phyloP scores from a whole-genome alignment of 2,888 invertebrate species.

The Nycteola revayana region DNA sequence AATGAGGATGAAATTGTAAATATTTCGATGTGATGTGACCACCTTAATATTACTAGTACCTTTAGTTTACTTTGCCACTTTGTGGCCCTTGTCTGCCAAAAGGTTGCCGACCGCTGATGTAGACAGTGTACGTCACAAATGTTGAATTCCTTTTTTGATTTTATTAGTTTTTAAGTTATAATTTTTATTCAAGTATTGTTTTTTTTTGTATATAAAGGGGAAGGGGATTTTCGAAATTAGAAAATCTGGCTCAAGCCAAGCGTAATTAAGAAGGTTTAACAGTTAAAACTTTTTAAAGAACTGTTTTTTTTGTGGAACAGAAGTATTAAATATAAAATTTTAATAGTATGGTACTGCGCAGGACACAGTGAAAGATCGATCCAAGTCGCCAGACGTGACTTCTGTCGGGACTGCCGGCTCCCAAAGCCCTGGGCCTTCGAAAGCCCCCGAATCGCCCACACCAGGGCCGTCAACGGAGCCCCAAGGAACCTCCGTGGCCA shows the following conservation, averaged over 20 bases:
- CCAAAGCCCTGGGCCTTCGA: slow-evolving; percentile 45
- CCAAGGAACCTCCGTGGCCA: slow-evolving; percentile 42
- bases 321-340: slow-evolving; percentile 8
- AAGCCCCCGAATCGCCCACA: slow-evolving; percentile 22
- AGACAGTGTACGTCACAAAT: no score
- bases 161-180: slow-evolving; percentile 16
- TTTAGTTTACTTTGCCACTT: no score
- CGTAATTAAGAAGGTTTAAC: no score
- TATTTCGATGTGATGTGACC: no score
- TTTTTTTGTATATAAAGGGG: slow-evolving; percentile 32
- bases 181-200: slow-evolving; percentile 11
- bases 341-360: slow-evolving; percentile 43
- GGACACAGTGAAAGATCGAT: slow-evolving; percentile 53
- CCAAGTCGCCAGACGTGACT: slow-evolving; percentile 55
- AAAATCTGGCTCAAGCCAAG: no score
- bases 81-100: no score
- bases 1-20: no score
- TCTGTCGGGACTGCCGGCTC: slow-evolving; percentile 46
- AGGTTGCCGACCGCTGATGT: no score
- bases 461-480: slow-evolving; percentile 41
- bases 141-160: slow-evolving; percentile 70
- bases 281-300: no score
- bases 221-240: slow-evolving; percentile 37
- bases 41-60: no score
- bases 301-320: no score